phyloP scores from a whole-genome alignment of 2,797 vertebrate genomes.

The Myiothlypis coronata region DNA sequence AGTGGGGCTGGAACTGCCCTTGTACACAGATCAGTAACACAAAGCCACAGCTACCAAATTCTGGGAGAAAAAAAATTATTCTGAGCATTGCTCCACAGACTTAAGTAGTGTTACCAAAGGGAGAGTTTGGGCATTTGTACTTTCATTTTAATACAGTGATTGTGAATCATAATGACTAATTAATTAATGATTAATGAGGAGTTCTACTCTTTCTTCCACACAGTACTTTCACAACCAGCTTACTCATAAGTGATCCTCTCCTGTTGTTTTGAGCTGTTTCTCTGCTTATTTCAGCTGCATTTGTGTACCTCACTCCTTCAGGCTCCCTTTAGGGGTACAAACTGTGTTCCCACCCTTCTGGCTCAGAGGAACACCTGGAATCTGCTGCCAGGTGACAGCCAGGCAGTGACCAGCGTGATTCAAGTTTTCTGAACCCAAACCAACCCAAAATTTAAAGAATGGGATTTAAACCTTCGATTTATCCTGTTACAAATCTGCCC shows the following conservation, averaged over 20 bases:
- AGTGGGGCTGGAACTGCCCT: background rate
- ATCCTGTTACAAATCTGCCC: background rate
- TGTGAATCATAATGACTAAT: background rate
- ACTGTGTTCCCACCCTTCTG: background rate
- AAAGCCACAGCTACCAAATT: background rate
- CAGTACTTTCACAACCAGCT: background rate
- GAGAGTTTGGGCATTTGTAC: background rate
- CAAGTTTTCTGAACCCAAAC: background rate
- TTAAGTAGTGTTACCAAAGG: background rate
- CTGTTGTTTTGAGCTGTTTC: background rate
- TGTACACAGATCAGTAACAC: background rate
- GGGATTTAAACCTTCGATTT: background rate
- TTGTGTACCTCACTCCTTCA: rapidly evolving
- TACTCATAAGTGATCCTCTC: background rate
- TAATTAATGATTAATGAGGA: background rate
- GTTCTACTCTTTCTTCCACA: background rate
- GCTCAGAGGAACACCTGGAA: background rate
- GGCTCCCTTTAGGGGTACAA: background rate
- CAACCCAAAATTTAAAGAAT: background rate
- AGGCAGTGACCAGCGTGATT: background rate
- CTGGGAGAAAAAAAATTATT: background rate
- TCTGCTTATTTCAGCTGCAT: background rate
- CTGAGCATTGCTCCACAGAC: background rate
- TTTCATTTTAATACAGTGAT: background rate
- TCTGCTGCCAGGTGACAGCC: background rate